Conservation (phyloP, 2,888 invertebrate genomes). For the Thera obeliscata region DNA sequence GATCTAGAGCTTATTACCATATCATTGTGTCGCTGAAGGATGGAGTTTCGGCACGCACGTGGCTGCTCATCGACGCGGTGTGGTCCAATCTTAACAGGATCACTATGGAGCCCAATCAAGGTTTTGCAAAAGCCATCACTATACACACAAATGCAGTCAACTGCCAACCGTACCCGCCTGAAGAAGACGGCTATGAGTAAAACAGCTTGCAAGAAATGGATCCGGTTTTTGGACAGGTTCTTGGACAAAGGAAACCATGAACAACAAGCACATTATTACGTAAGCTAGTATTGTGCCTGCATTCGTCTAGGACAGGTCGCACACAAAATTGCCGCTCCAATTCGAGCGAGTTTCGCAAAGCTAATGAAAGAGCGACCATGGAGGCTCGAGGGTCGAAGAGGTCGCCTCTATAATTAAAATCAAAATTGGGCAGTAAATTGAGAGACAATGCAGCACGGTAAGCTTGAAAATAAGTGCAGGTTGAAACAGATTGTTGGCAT, state of each 20-base stretch:
- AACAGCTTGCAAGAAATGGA: neutral
- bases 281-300: constrained; percentile 43
- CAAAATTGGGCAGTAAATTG: constrained; percentile 39
- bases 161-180: no score
- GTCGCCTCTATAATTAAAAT: constrained; percentile 58
- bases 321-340: constrained; percentile 78
- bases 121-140: no score
- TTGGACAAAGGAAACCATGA: constrained; percentile 3
- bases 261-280: constrained; percentile 10
- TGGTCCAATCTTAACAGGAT: no score
- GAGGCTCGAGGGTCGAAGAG: constrained; percentile 55
- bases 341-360: constrained; percentile 78
- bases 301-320: constrained; percentile 68
- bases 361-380: constrained; percentile 68
- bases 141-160: no score
- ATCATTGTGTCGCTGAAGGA: no score
- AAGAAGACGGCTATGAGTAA: neutral
- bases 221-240: neutral
- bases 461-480: constrained; percentile 14
- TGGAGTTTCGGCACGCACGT: no score
- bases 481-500: constrained; percentile 21
- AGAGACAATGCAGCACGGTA: constrained; percentile 28
- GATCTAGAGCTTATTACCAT: no score
- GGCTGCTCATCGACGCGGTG: no score
- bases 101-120: no score